A percentile compares a stretch with the other conserved stretches of the same genome.
Conservation (phyloP, 37 sponge, comb jelly and placozoan species). For the Aplysina aerophoba region DNA sequence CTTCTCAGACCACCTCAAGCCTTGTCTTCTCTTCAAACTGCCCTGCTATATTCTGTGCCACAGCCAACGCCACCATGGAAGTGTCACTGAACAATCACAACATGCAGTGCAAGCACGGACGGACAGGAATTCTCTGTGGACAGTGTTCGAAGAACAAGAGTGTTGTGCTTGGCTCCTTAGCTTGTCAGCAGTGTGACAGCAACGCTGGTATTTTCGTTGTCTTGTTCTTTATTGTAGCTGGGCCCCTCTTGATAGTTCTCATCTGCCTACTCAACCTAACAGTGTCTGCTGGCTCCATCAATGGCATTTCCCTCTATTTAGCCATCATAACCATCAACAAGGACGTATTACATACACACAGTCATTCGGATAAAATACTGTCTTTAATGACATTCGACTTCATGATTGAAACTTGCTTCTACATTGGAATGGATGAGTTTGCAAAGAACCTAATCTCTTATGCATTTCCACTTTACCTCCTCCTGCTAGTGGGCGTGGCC, state of each 20-base stretch:
- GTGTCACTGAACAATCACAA: slow-evolving; percentile 22
- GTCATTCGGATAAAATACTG: not conserved
- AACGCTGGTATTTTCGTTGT: slow-evolving; percentile 20
- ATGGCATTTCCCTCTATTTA: slow-evolving; percentile 50
- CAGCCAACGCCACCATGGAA: no score
- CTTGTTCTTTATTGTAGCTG: slow-evolving; percentile 28
- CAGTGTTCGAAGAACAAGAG: slow-evolving; percentile 36
- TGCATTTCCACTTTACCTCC: slow-evolving; percentile 39
- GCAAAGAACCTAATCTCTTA: slow-evolving; percentile 19
- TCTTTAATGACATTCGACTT: slow-evolving; percentile 35
- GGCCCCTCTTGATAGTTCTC: slow-evolving; percentile 23
- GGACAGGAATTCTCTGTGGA: slow-evolving; percentile 57
- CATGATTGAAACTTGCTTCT: slow-evolving; percentile 46
- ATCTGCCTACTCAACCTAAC: slow-evolving; percentile 42
- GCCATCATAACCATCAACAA: slow-evolving; percentile 30
- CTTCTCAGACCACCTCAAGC: not conserved
- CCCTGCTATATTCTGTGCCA: no score
- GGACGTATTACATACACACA: not conserved
- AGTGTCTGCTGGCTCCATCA: slow-evolving; percentile 36
- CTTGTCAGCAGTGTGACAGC: slow-evolving; percentile 28
- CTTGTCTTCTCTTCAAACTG: no score
- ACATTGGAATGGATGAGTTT: slow-evolving; percentile 42
- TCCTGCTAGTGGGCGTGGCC: slow-evolving; percentile 19
- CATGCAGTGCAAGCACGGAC: slow-evolving; percentile 40
- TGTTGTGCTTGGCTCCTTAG: slow-evolving; percentile 32